Percentiles rank a stretch among this genome's conserved stretches.
Evolutionary conservation across 2,888 invertebrate species (phyloP).

Genomic region (Xanthorhoe designata): DNA sequence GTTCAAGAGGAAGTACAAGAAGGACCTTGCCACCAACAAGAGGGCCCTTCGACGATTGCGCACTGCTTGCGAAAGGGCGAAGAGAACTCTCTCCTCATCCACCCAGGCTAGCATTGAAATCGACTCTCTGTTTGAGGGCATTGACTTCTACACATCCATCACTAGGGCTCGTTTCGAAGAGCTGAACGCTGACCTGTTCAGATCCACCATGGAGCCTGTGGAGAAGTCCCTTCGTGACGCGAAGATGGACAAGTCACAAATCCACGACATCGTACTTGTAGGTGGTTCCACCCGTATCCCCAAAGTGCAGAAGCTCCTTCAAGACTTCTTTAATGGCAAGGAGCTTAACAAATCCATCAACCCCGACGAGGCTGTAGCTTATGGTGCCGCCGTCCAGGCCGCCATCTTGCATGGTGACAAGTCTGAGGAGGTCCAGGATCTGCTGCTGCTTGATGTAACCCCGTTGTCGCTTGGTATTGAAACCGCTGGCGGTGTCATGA

Average conservation of each 20-base stretch:
- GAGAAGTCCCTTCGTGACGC: conserved; percentile 98
- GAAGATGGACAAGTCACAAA: conserved; percentile 96
- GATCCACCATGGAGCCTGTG: conserved; percentile 97
- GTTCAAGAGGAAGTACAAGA: conserved; percentile 97
- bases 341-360: conserved; percentile 98
- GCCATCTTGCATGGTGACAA: conserved; percentile 97
- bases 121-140: conserved; percentile 97
- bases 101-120: conserved; percentile 98
- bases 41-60: conserved; percentile 95
- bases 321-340: conserved; percentile 98
- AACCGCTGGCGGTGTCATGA: conserved; percentile 96
- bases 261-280: conserved; percentile 96
- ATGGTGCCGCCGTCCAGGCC: conserved; percentile 98
- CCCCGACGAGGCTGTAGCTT: conserved; percentile 99
- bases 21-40: conserved; percentile 94
- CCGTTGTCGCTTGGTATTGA: conserved; percentile 94
- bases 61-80: conserved; percentile 96
- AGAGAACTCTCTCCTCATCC: conserved; percentile 93
- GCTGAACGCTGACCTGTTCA: conserved; percentile 97
- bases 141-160: conserved; percentile 98
- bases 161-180: conserved; percentile 99
- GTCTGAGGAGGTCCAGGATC: conserved; percentile 95
- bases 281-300: conserved; percentile 99
- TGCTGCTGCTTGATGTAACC: conserved; percentile 96
- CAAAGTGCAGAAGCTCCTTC: conserved; percentile 98